Evolutionary conservation across 2,797 vertebrate genomes (phyloP).

Genomic region (Melanotaenia trifasciata): DNA sequence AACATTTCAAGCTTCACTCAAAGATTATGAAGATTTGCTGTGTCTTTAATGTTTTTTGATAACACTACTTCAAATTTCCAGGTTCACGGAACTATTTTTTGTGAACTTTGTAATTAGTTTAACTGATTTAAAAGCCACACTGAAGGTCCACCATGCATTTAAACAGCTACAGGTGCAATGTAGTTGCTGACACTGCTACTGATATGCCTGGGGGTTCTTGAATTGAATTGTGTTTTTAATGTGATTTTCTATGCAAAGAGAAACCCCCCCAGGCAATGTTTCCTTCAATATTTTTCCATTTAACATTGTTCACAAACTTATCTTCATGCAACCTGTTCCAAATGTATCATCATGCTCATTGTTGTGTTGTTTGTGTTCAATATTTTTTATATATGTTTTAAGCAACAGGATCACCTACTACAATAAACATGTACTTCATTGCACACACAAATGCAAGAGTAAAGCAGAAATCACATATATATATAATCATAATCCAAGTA

Average conservation of each 20-base stretch:
- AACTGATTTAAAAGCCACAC: neutral
- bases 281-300: neutral
- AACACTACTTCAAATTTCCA: slow-evolving; percentile 8
- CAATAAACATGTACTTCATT: slow-evolving; percentile 6
- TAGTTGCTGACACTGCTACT: neutral
- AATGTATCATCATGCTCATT: neutral
- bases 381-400: slow-evolving; percentile 10
- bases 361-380: neutral
- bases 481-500: slow-evolving; percentile 36
- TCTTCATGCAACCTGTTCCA: neutral
- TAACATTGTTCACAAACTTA: neutral
- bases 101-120: neutral
- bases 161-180: neutral
- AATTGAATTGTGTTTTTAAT: neutral
- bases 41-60: slow-evolving; percentile 1
- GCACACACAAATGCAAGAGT: slow-evolving; percentile 16
- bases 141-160: neutral
- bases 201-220: neutral
- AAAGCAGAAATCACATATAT: slow-evolving; percentile 22
- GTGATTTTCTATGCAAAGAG: neutral
- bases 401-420: slow-evolving; percentile 39
- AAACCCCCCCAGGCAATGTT: neutral
- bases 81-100: neutral
- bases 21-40: neutral
- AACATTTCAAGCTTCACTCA: neutral